Evolutionary conservation across 1,140 invertebrate genomes (phyloP).

Genomic region (Lasioglossum baleicum): DNA sequence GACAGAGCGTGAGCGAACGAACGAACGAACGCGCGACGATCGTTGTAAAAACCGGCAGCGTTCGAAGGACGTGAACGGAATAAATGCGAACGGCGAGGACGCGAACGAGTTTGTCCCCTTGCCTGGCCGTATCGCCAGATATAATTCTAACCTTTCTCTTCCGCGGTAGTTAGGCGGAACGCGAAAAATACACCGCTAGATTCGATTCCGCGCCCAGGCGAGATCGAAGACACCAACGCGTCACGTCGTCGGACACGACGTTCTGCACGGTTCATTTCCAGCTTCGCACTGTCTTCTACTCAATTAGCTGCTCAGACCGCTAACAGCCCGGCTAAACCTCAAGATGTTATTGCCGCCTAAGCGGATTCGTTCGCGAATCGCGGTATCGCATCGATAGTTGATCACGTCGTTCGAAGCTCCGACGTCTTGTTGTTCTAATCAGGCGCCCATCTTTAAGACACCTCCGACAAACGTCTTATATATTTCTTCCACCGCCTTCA

Average conservation of each 20-base stretch:
- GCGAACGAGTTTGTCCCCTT: conserved; percentile 7
- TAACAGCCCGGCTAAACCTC: conserved; percentile 47
- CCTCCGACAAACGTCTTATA: too few relatives aligned
- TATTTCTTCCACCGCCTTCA: too few relatives aligned
- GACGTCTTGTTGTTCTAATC: too few relatives aligned
- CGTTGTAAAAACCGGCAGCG: conserved; percentile 9
- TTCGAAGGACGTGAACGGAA: conserved; percentile 15
- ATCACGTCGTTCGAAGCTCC: neutral
- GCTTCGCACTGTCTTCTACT: conserved; percentile 51
- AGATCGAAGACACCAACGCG: neutral
- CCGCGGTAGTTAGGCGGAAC: neutral
- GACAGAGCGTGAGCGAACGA: neutral
- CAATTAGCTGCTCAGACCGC: conserved; percentile 46
- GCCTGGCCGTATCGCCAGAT: neutral
- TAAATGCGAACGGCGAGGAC: conserved; percentile 22
- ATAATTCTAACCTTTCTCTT: conserved; percentile 52
- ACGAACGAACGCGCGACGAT: too few relatives aligned
- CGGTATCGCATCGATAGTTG: conserved; percentile 8
- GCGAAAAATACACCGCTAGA: neutral
- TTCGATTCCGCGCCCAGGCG: neutral
- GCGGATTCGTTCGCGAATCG: conserved; percentile 13
- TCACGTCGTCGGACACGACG: too few relatives aligned
- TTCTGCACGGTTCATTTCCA: conserved; percentile 20
- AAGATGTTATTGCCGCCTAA: conserved; percentile 12
- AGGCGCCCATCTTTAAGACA: too few relatives aligned